phyloP scores from a whole-genome alignment of 1,140 invertebrate species.

The Popillia japonica region DNA sequence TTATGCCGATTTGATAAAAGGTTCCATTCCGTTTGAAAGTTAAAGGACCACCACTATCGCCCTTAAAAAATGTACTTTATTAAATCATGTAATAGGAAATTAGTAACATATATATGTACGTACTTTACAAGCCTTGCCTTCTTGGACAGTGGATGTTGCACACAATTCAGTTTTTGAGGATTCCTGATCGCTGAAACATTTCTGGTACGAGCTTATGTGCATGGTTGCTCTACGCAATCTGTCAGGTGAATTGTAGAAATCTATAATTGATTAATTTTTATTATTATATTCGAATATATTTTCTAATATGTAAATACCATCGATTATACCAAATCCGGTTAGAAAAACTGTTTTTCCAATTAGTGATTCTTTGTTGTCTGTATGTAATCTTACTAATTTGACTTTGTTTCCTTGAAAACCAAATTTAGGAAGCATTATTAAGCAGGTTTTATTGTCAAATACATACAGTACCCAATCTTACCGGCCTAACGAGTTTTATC shows the following conservation, averaged over 20 bases:
- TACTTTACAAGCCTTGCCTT: constrained; percentile 60
- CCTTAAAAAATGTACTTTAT: constrained; percentile 50
- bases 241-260: constrained; percentile 53
- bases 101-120: background rate
- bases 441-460: background rate
- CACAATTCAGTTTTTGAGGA: constrained; percentile 51
- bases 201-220: constrained; percentile 51
- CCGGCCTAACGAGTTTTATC: constrained; percentile 48
- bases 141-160: constrained; percentile 54
- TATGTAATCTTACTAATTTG: constrained; percentile 51
- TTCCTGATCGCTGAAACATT: constrained; percentile 50
- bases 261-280: constrained; percentile 46
- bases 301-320: constrained; percentile 49
- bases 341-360: constrained; percentile 53
- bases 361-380: constrained; percentile 51
- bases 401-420: constrained; percentile 48
- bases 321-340: constrained; percentile 58
- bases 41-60: constrained; percentile 57
- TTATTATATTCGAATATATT: background rate
- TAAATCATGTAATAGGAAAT: background rate
- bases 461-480: constrained; percentile 47
- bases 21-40: constrained; percentile 50
- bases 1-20: constrained; percentile 55
- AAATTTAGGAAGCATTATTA: background rate
- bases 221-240: constrained; percentile 54